Percentiles rank a stretch among this genome's conserved stretches.
These are phyloP conservation scores for Kryptolebias ocellatus DNA, from an alignment of 2,797 vertebrate genomes.

Conservation along the genomic window DNA sequence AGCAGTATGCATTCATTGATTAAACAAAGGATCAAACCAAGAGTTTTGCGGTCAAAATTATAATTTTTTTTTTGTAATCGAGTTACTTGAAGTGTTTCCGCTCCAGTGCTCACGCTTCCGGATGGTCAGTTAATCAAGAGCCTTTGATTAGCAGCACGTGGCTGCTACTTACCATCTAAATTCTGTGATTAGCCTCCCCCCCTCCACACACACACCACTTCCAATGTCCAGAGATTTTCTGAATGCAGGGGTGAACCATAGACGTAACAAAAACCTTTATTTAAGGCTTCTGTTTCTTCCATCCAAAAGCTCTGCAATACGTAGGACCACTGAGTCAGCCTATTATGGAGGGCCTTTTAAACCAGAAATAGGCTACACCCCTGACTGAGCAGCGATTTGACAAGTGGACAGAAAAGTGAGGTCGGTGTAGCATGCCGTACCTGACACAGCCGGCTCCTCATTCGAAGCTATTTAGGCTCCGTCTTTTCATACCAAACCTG, in stretches of 20 bases:
- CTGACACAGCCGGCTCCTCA: conserved; percentile 62
- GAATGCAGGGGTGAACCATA: conserved; percentile 26
- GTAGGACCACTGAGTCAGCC: conserved; percentile 14
- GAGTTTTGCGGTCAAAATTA: no score
- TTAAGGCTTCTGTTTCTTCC: conserved; percentile 15
- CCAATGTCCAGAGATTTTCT: no score
- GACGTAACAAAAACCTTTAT: conserved; percentile 51
- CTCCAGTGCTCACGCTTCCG: no score
- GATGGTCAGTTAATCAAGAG: no score
- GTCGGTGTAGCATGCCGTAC: conserved; percentile 60
- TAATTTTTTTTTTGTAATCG: no score
- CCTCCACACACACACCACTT: no score
- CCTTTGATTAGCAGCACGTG: no score
- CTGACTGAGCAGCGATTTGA: conserved; percentile 65
- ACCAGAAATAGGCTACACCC: conserved; percentile 58
- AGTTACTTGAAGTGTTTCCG: no score
- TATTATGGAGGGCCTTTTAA: conserved; percentile 46
- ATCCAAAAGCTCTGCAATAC: conserved; percentile 23
- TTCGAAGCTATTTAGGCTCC: conserved; percentile 44
- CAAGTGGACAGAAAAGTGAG: conserved; percentile 51
- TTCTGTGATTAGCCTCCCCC: no score
- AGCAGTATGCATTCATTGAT: no score
- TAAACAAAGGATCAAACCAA: no score
- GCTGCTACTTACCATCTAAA: no score
- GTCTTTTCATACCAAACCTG: conserved; percentile 55